These are phyloP conservation scores for Rhea pennata DNA, from an alignment of 2,113 vertebrate genomes.

Conservation along the genomic window DNA sequence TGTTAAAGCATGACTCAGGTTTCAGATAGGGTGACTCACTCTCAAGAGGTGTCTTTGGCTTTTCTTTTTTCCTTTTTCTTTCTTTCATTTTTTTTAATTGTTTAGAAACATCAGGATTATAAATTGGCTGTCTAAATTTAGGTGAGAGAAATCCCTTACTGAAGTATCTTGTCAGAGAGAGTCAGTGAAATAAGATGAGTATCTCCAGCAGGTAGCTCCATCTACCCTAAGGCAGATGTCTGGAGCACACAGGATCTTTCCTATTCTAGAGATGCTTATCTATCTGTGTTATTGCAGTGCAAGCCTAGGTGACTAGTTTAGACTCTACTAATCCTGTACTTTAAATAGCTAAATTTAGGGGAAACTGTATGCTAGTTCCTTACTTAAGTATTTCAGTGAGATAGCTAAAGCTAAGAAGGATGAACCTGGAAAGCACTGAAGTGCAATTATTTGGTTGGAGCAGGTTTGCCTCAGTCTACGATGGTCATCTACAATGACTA, in stretches of 20 bases:
- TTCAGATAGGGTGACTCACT: slow-evolving; percentile 41
- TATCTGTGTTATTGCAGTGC: neutral
- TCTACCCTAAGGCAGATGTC: neutral
- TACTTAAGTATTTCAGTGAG: neutral
- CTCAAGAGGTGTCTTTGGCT: neutral
- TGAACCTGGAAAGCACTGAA: neutral
- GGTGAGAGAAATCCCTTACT: neutral
- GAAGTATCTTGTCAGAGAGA: neutral
- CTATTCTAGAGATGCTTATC: neutral
- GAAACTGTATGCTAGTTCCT: neutral
- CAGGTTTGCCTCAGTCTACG: neutral
- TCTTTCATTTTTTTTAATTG: slow-evolving; percentile 21
- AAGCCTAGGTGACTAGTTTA: neutral
- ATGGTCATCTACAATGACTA: accelerated
- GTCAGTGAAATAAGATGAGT: neutral
- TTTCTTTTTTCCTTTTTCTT: neutral
- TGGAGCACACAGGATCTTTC: neutral
- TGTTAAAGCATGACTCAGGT: slow-evolving; percentile 50
- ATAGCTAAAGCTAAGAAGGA: neutral
- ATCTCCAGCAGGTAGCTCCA: neutral
- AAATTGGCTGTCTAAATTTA: slow-evolving; percentile 13
- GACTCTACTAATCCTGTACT: neutral
- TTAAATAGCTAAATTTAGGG: neutral
- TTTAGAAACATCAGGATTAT: slow-evolving; percentile 9
- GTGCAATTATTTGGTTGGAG: neutral